Conservation (phyloP, 2,113 vertebrate species). For the Eublepharis macularius region DNA sequence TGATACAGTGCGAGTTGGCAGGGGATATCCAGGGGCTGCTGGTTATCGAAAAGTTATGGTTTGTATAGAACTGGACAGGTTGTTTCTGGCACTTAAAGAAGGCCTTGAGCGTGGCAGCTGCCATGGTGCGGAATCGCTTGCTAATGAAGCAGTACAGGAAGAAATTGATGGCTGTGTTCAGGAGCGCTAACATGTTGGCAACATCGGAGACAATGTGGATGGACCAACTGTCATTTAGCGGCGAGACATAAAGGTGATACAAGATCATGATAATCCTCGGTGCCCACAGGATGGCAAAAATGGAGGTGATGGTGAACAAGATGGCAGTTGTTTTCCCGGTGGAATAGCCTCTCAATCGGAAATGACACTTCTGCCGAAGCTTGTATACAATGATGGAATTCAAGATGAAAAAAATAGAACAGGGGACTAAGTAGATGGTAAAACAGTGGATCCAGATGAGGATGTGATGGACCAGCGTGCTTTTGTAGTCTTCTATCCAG, state of each 20-base stretch:
- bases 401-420: slow-evolving; percentile 92
- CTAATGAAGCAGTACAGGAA: slow-evolving; percentile 99
- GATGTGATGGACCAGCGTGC: slow-evolving; percentile 86
- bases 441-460: slow-evolving; percentile 94
- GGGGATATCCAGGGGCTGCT: slow-evolving; percentile 99
- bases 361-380: slow-evolving; percentile 87
- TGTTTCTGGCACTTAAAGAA: slow-evolving; percentile 93
- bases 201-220: slow-evolving; percentile 88
- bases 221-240: slow-evolving; percentile 82
- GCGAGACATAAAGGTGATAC: slow-evolving; percentile 91
- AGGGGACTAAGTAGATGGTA: slow-evolving; percentile 92
- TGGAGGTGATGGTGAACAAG: slow-evolving; percentile 91
- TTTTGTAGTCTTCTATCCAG: slow-evolving; percentile 86
- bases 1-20: slow-evolving; percentile 97
- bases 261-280: slow-evolving; percentile 91
- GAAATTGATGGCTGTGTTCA: slow-evolving; percentile 98
- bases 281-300: slow-evolving; percentile 94
- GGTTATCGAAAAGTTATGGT: slow-evolving; percentile 96
- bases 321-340: slow-evolving; percentile 96
- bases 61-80: slow-evolving; percentile 89
- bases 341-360: slow-evolving; percentile 91
- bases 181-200: slow-evolving; percentile 93
- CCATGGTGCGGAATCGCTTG: slow-evolving; percentile 94
- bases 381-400: slow-evolving; percentile 92
- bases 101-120: slow-evolving; percentile 86